Evolutionary conservation across 2,113 vertebrate species (phyloP).

Genomic region (Tringa solitaria): DNA sequence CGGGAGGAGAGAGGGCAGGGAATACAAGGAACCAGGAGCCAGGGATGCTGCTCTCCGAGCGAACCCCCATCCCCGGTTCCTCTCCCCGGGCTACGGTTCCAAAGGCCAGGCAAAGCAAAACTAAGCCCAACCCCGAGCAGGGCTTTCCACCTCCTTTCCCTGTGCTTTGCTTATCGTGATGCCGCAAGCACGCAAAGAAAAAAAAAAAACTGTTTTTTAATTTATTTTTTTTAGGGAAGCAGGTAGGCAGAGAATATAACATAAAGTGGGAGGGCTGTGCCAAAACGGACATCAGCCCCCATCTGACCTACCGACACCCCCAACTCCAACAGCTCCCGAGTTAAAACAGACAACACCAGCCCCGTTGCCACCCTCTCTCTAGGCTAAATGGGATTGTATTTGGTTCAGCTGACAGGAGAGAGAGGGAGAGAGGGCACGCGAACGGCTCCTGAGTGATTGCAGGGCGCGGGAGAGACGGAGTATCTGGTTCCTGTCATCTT

Average conservation of each 20-base stretch:
- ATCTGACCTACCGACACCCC: not conserved
- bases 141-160: not conserved
- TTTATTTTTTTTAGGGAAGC: not conserved
- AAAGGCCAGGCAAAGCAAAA: not conserved
- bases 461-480: conserved; percentile 9
- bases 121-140: not conserved
- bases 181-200: not conserved
- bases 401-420: not conserved
- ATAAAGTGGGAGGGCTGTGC: not conserved
- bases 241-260: not conserved
- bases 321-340: not conserved
- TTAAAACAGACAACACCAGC: not conserved
- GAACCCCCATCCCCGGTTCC: not conserved
- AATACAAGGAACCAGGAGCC: not conserved
- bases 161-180: not conserved
- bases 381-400: conserved; percentile 15
- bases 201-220: not conserved
- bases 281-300: not conserved
- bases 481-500: not conserved
- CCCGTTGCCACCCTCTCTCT: not conserved
- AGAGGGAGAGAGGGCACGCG: not conserved
- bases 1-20: not conserved
- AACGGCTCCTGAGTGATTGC: not conserved
- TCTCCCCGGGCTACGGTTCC: not conserved
- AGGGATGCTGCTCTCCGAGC: accelerated